These are phyloP conservation scores for Acanthisitta chloris DNA, from an alignment of 2,113 vertebrate species.

Conservation along the genomic window DNA sequence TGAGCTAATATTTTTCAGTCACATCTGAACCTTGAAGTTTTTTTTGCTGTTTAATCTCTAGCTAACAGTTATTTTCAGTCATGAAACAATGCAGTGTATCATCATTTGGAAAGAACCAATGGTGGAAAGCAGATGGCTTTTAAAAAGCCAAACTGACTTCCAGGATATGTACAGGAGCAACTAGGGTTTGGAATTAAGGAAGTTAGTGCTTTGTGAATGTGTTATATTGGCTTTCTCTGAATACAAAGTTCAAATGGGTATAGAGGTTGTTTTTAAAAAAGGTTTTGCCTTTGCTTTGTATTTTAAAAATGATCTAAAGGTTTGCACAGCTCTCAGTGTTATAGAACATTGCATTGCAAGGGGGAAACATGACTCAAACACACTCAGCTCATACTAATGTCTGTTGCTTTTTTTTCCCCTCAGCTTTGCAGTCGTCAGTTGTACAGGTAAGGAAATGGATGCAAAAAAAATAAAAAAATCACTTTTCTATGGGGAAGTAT, in stretches of 20 bases:
- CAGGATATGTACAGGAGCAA: not conserved
- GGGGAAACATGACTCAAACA: not conserved
- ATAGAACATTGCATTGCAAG: not conserved
- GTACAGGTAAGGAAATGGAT: constrained; percentile 83
- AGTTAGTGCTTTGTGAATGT: not conserved
- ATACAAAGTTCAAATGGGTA: not conserved
- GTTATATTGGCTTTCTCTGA: not conserved
- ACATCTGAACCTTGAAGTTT: not conserved
- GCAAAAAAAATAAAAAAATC: not conserved
- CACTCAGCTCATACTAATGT: not conserved
- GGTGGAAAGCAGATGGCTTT: not conserved
- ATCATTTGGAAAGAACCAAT: not conserved
- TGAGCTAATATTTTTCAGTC: not conserved
- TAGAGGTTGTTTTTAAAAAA: not conserved
- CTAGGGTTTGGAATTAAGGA: not conserved
- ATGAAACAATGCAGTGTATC: not conserved
- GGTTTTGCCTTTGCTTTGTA: not conserved
- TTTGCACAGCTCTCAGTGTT: not conserved
- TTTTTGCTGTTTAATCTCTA: not conserved
- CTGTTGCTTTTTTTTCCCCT: not conserved
- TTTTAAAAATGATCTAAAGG: not conserved
- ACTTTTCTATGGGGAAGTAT: not conserved
- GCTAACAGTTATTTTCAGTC: not conserved
- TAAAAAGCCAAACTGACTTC: not conserved
- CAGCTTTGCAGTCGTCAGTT: constrained; percentile 86